phyloP scores from a whole-genome alignment of 2,888 invertebrate genomes.

The Tetragonula carbonaria region DNA sequence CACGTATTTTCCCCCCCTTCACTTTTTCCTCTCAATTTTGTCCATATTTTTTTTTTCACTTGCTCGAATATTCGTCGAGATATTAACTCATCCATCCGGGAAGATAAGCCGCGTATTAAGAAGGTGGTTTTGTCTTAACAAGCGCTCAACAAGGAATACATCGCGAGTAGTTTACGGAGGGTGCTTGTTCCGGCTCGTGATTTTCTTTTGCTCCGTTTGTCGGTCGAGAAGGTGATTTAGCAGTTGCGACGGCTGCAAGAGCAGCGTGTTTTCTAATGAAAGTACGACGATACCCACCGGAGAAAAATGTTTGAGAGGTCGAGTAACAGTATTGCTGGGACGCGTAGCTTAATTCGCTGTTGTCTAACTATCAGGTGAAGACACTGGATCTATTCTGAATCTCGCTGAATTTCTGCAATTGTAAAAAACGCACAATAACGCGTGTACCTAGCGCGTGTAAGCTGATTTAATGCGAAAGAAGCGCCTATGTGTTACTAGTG shows the following conservation, averaged over 20 bases:
- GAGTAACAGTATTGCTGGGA: neutral
- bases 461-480: no score
- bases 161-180: slow-evolving; percentile 29
- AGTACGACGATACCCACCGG: slow-evolving; percentile 3
- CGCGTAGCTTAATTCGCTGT: slow-evolving; percentile 14
- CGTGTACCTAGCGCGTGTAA: no score
- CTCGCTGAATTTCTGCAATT: neutral
- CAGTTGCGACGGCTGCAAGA: slow-evolving; percentile 18
- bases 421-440: no score
- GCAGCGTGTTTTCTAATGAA: slow-evolving; percentile 54
- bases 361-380: neutral
- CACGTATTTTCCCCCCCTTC: no score
- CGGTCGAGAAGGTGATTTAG: slow-evolving; percentile 44
- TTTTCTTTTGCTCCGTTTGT: neutral
- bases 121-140: neutral
- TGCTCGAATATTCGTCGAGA: slow-evolving; percentile 22
- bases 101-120: neutral
- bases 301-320: slow-evolving; percentile 16
- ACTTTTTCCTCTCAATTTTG: no score
- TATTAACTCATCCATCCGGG: neutral
- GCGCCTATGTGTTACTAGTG: no score
- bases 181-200: neutral
- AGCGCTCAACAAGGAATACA: slow-evolving; percentile 12
- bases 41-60: neutral
- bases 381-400: neutral